These are phyloP conservation scores for Pterophyllum scalare DNA, from an alignment of 2,113 vertebrate genomes.

Conservation along the genomic window DNA sequence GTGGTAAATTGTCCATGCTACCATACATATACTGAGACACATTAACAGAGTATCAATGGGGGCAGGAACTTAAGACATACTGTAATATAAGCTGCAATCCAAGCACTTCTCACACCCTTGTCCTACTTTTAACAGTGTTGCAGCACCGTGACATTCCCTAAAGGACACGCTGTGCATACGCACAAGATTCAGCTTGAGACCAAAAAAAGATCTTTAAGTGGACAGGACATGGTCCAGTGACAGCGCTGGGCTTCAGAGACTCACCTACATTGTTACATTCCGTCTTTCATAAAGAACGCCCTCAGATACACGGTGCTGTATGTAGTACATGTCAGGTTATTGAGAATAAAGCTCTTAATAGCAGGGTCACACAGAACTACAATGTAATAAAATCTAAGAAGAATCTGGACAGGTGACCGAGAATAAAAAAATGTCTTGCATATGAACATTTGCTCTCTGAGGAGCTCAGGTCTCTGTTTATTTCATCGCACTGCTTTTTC, in stretches of 20 bases:
- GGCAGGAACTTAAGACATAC: neutral
- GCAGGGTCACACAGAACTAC: neutral
- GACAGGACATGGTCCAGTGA: slow-evolving; percentile 50
- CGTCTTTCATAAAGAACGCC: slow-evolving; percentile 53
- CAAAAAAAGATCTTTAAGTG: slow-evolving; percentile 48
- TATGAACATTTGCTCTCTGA: neutral
- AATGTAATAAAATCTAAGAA: neutral
- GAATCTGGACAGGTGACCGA: neutral
- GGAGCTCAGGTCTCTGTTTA: neutral
- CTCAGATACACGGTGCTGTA: slow-evolving; percentile 38
- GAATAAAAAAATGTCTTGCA: neutral
- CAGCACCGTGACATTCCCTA: slow-evolving; percentile 49
- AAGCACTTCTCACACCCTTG: slow-evolving; percentile 2
- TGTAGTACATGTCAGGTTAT: slow-evolving; percentile 21
- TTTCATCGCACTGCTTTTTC: neutral
- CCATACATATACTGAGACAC: neutral
- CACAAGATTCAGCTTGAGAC: slow-evolving; percentile 15
- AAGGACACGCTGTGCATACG: slow-evolving; percentile 46
- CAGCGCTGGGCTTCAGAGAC: slow-evolving; percentile 15
- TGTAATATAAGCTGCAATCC: slow-evolving; percentile 14
- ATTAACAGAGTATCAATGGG: slow-evolving; percentile 7
- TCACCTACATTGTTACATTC: slow-evolving; percentile 59
- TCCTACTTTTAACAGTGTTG: slow-evolving; percentile 37
- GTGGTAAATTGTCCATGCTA: neutral
- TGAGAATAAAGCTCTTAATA: slow-evolving; percentile 21